phyloP scores from a whole-genome alignment of 2,113 vertebrate species.

The Gobio gobio region DNA sequence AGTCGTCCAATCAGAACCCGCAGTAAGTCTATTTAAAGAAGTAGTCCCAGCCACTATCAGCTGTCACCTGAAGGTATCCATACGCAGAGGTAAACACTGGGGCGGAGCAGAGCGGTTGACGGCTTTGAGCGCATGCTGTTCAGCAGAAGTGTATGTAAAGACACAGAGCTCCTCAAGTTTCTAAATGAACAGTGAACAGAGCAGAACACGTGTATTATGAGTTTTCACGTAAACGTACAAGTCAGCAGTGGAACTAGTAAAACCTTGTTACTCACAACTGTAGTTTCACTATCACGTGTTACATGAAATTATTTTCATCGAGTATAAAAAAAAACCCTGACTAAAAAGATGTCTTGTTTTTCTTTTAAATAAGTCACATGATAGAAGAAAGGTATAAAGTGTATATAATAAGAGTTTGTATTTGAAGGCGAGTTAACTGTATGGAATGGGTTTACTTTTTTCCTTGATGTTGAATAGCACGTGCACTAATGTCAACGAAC shows the following conservation, averaged over 20 bases:
- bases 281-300: not conserved
- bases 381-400: too few relatives aligned
- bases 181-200: not conserved
- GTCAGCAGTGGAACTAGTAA: not conserved
- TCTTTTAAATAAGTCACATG: not conserved
- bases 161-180: not conserved
- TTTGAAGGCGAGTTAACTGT: not conserved
- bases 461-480: not conserved
- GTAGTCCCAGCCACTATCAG: slow-evolving; percentile 70
- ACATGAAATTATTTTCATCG: not conserved
- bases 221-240: not conserved
- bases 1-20: slow-evolving; percentile 59
- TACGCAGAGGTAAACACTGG: slow-evolving; percentile 77
- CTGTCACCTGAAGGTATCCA: slow-evolving; percentile 78
- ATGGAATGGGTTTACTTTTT: not conserved
- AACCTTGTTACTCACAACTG: not conserved
- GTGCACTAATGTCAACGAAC: not conserved
- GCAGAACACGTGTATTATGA: not conserved
- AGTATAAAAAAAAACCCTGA: not conserved
- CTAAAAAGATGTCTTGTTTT: not conserved
- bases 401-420: not conserved
- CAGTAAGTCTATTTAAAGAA: slow-evolving; percentile 74
- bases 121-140: not conserved
- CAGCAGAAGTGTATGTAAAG: not conserved
- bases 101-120: slow-evolving; percentile 26